Percentiles rank a stretch among this genome's conserved stretches.
Evolutionary conservation across 2,797 vertebrate genomes (phyloP).

Genomic region (Epinephelus coioides): DNA sequence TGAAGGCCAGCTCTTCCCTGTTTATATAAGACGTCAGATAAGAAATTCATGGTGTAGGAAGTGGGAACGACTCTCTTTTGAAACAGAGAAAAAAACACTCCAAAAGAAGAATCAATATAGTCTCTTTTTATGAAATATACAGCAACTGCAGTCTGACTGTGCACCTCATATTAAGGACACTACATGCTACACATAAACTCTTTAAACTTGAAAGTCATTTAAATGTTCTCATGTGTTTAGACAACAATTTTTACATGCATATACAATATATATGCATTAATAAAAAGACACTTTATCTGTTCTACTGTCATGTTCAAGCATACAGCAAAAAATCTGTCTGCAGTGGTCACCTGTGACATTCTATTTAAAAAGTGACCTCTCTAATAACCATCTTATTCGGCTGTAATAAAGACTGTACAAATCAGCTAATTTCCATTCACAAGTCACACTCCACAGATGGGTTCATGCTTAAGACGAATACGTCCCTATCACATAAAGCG

Average conservation of each 20-base stretch:
- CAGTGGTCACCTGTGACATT: constrained; percentile 41
- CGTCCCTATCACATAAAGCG: constrained; percentile 57
- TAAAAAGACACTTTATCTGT: not conserved
- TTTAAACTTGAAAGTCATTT: not conserved
- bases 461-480: constrained; percentile 48
- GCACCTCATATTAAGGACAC: not conserved
- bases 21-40: not conserved
- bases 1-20: not conserved
- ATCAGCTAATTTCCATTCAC: constrained; percentile 57
- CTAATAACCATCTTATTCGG: constrained; percentile 12
- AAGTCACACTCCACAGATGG: constrained; percentile 55
- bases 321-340: not conserved
- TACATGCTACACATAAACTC: not conserved
- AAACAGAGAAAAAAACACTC: constrained; percentile 4
- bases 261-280: not conserved
- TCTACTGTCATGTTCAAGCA: not conserved
- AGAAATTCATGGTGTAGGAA: not conserved
- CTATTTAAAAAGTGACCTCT: constrained; percentile 14
- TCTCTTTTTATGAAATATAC: not conserved
- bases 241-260: too few relatives aligned
- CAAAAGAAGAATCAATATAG: constrained; percentile 8
- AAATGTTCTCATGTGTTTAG: not conserved
- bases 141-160: not conserved
- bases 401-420: constrained; percentile 27
- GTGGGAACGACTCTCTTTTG: not conserved